Conservation (phyloP, 53 echinoderm and acorn worm genomes). For the Holothuria scabra region DNA sequence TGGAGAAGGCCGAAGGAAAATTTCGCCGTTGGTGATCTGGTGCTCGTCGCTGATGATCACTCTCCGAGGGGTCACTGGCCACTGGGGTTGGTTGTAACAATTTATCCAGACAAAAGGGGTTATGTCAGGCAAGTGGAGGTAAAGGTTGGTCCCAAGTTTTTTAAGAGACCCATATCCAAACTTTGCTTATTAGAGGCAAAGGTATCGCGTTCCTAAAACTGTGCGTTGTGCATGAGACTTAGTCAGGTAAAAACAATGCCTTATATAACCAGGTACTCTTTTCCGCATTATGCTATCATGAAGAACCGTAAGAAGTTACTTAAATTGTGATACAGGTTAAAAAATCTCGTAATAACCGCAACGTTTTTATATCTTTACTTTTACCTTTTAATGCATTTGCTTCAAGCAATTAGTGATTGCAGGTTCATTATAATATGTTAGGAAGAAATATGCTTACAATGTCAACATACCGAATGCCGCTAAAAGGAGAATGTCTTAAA, state of each 20-base stretch:
- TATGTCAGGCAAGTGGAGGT: too few relatives aligned
- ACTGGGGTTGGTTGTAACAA: too few relatives aligned
- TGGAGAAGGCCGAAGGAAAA: constrained; percentile 56
- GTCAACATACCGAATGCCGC: background rate
- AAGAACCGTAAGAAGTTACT: background rate
- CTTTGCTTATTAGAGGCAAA: constrained; percentile 56
- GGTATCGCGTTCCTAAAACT: background rate
- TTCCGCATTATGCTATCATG: background rate
- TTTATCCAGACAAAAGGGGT: too few relatives aligned
- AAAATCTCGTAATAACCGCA: too few relatives aligned
- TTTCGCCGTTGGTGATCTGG: constrained; percentile 52
- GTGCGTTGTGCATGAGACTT: background rate
- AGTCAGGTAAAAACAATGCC: background rate
- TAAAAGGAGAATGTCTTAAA: constrained; percentile 7
- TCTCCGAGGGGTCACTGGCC: constrained; percentile 51
- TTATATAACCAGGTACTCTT: background rate
- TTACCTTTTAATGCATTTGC: background rate
- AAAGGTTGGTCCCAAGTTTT: too few relatives aligned
- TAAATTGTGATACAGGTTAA: background rate
- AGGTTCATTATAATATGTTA: too few relatives aligned
- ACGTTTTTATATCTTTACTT: too few relatives aligned
- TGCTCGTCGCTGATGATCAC: constrained; percentile 48
- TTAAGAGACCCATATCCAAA: too few relatives aligned
- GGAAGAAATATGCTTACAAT: too few relatives aligned
- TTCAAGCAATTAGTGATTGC: too few relatives aligned